Percentiles rank a stretch among this genome's conserved stretches.
These are phyloP conservation scores for Habropoda laboriosa DNA, from an alignment of 1,140 invertebrate genomes.

Conservation along the genomic window DNA sequence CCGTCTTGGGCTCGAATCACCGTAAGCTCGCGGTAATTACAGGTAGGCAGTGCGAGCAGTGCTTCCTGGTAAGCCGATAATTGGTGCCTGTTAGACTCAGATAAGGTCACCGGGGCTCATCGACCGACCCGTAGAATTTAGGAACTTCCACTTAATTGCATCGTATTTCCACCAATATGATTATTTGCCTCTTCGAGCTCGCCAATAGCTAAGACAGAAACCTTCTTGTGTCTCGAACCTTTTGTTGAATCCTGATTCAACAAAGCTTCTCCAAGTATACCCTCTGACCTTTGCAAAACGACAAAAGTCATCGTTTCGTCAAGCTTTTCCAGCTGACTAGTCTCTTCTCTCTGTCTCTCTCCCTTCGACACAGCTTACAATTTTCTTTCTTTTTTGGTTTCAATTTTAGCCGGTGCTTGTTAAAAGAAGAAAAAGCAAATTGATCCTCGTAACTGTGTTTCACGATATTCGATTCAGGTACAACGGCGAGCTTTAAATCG, in stretches of 20 bases:
- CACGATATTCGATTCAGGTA: not conserved
- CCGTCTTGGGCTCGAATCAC: slow-evolving; percentile 29
- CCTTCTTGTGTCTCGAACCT: not conserved
- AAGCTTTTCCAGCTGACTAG: not conserved
- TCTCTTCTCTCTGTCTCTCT: not conserved
- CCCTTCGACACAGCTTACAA: too few relatives aligned
- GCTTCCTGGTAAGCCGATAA: slow-evolving; percentile 58
- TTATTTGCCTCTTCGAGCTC: slow-evolving; percentile 24
- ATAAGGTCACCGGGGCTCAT: slow-evolving; percentile 56
- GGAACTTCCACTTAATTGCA: slow-evolving; percentile 54
- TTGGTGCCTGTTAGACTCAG: slow-evolving; percentile 57
- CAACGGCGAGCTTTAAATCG: not conserved
- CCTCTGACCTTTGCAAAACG: not conserved
- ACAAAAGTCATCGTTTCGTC: not conserved
- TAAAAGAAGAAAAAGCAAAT: not conserved
- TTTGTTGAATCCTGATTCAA: not conserved
- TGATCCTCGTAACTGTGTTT: not conserved
- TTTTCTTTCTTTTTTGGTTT: too few relatives aligned
- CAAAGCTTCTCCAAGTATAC: not conserved
- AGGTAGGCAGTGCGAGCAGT: slow-evolving; percentile 48
- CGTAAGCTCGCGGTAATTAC: slow-evolving; percentile 49
- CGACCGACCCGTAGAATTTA: slow-evolving; percentile 6
- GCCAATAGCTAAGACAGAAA: not conserved
- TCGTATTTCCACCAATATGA: slow-evolving; percentile 38
- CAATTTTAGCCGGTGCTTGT: too few relatives aligned